These are phyloP conservation scores for Drosophila buzzatii DNA, from an alignment of 2,888 invertebrate genomes.

Conservation along the genomic window DNA sequence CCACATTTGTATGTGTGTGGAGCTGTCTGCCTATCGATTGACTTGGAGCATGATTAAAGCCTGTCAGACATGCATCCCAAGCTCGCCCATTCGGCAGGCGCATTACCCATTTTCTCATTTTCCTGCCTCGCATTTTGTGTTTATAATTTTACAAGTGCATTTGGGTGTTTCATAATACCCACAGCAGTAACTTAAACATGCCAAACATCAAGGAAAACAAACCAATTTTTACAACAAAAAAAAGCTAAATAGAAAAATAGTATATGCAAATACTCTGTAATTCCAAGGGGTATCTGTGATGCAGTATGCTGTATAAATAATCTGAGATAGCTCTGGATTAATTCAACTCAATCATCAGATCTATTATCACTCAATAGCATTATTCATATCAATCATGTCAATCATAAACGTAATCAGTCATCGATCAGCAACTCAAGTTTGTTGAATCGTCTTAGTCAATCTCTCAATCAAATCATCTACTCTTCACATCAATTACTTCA, in stretches of 20 bases:
- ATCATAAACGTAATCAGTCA: not conserved
- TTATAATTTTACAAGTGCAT: slow-evolving; percentile 34
- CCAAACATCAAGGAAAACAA: slow-evolving; percentile 29
- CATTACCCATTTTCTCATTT: not conserved
- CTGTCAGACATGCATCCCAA: slow-evolving; percentile 64
- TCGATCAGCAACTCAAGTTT: not conserved
- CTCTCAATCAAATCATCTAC: not conserved
- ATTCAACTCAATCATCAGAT: not conserved
- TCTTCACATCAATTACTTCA: not conserved
- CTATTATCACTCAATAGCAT: not conserved
- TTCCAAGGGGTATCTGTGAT: not conserved
- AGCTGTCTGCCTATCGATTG: slow-evolving; percentile 49
- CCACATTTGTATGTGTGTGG: not conserved
- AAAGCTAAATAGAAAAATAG: not conserved
- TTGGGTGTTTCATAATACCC: slow-evolving; percentile 8
- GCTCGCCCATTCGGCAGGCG: slow-evolving; percentile 17
- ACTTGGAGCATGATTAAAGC: slow-evolving; percentile 62
- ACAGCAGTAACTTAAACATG: slow-evolving; percentile 23
- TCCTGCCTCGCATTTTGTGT: slow-evolving; percentile 4
- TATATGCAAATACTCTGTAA: slow-evolving; percentile 1
- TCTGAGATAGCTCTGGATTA: too few species aligned
- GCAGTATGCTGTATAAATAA: not conserved
- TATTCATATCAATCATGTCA: not conserved
- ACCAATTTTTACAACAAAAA: slow-evolving; percentile 17
- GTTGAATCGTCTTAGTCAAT: not conserved